phyloP scores from a whole-genome alignment of 2,113 vertebrate genomes.

The Gobio gobio region DNA sequence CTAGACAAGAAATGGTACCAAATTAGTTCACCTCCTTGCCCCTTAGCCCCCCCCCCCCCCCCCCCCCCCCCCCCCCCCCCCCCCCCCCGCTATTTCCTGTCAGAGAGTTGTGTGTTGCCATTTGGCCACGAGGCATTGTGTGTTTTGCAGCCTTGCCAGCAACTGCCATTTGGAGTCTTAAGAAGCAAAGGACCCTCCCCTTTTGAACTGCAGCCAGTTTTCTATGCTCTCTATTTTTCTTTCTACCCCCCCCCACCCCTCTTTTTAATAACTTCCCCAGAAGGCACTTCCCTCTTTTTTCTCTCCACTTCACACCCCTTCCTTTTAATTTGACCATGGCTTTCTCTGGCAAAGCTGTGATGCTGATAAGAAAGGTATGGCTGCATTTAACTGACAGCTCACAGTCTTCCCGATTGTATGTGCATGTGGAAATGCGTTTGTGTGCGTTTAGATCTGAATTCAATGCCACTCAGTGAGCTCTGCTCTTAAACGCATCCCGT shows the following conservation, averaged over 20 bases:
- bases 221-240: conserved; percentile 61
- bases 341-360: conserved; percentile 76
- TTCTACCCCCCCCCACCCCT: neutral
- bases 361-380: conserved; percentile 77
- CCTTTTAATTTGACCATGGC: conserved; percentile 69
- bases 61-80: no score
- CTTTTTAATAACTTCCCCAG: conserved; percentile 76
- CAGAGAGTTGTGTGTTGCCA: conserved; percentile 60
- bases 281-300: conserved; percentile 74
- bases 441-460: conserved; percentile 37
- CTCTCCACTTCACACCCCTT: conserved; percentile 42
- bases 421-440: conserved; percentile 34
- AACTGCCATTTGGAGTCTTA: conserved; percentile 77
- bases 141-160: conserved; percentile 79
- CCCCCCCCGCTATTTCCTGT: conserved; percentile 72
- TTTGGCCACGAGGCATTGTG: conserved; percentile 81
- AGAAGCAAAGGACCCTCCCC: conserved; percentile 74
- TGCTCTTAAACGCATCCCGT: conserved; percentile 25
- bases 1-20: conserved; percentile 60
- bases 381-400: conserved; percentile 74
- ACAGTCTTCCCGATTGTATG: conserved; percentile 61
- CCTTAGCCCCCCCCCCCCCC: no score
- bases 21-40: conserved; percentile 58
- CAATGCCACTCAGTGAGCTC: conserved; percentile 34
- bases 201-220: conserved; percentile 81